Base-by-base conservation (phyloP, 2,888 invertebrate genomes). In the Amphimallon solstitiale region DNA sequence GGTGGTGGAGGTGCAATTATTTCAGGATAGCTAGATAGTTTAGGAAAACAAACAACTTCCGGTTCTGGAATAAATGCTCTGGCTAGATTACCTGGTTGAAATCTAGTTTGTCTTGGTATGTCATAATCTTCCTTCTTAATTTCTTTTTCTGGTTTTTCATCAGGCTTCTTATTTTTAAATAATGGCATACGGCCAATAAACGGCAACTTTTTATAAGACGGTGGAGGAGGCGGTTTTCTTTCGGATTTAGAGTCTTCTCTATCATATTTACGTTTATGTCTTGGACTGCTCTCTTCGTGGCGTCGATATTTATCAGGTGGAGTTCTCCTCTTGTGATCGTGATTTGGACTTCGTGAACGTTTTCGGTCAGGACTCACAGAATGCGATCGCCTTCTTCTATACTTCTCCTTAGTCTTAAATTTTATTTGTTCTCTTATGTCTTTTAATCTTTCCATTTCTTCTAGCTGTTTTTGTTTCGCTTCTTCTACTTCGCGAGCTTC, bases 111-210 rank as follows among this genome's bases (percentile, higher is more conserved):
- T 9, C 82, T 70, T 2, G 78, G 80, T 12, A 78, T 76, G 63
- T 83, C 82, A 70, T 82, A 83, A 56, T 82, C 81, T 65, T 82
- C 81, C 68, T 81, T 86, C 71, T 87, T 86, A 2, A 87, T 85
- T 72, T 88, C 87, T 78, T 85, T 84, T 72, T 86, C 85, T 68
- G 84, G 83, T 45, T 84, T 78, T 72, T 77, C 77, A 68, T 81
- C 74, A 48, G 76, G 76, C 72, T 84, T 83, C 63, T 85, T 85
- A 78, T 84, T 86, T 75, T 90, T 91, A 76, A 91, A 92, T 9
- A 94, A 86, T 0, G 94, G 94, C 89, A 94, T 90, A 79, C 93
- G 88, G 70, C 94, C 94, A 70, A 94, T 94, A 74, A 94, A 93
- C 0, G 93, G 93, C 77, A 93, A 84, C 79, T 92, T 93, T 68